These are phyloP conservation scores for Zeugodacus cucurbitae DNA, from an alignment of 1,140 invertebrate species.

Conservation along the genomic window DNA sequence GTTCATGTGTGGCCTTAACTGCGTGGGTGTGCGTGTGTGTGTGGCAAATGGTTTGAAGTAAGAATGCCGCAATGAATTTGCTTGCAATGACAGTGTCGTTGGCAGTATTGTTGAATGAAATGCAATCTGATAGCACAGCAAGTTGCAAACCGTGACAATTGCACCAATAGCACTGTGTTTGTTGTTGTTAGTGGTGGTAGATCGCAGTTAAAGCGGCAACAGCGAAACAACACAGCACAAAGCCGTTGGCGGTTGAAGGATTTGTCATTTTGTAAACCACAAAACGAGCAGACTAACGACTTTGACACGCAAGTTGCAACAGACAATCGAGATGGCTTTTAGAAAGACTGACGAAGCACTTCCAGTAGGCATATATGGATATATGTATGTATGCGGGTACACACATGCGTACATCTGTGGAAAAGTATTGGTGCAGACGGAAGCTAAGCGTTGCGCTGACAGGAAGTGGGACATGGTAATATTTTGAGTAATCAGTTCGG, in stretches of 20 bases:
- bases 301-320: conserved; percentile 29
- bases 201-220: neutral
- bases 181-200: neutral
- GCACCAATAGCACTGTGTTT: neutral
- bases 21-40: neutral
- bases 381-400: neutral
- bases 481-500: conserved; percentile 14
- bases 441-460: neutral
- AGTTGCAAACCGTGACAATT: conserved; percentile 9
- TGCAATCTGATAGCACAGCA: conserved; percentile 40
- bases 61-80: conserved; percentile 38
- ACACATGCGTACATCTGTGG: neutral
- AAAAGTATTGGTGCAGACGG: neutral
- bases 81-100: conserved; percentile 32
- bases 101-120: conserved; percentile 37
- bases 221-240: conserved; percentile 27
- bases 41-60: conserved; percentile 7
- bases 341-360: neutral
- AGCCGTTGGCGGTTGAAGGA: conserved; percentile 20
- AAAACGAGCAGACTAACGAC: conserved; percentile 24
- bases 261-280: conserved; percentile 24
- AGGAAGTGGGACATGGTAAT: conserved; percentile 9
- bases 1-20: neutral
- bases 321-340: neutral
- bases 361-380: neutral